phyloP scores from a whole-genome alignment of 2,888 invertebrate species.

The Rhodophaea formosa region DNA sequence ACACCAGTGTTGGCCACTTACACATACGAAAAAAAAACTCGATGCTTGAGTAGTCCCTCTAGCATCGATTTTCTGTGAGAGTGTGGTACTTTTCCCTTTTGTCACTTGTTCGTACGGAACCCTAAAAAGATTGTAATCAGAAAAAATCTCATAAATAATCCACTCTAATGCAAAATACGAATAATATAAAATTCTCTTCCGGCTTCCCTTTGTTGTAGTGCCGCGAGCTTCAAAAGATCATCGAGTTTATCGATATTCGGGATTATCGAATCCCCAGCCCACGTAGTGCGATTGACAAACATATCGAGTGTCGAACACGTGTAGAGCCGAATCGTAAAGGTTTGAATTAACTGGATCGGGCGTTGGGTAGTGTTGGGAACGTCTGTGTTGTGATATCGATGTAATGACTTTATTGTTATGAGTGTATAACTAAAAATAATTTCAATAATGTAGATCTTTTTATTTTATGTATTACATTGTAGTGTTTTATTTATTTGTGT shows the following conservation, averaged over 20 bases:
- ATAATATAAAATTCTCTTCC: neutral
- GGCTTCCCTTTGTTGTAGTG: neutral
- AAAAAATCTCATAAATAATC: too few species aligned
- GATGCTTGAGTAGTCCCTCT: too few species aligned
- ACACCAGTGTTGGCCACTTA: too few species aligned
- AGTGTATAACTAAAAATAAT: too few species aligned
- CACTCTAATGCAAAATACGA: neutral
- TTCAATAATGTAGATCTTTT: too few species aligned
- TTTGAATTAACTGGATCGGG: slow-evolving; percentile 49
- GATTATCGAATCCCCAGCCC: slow-evolving; percentile 1
- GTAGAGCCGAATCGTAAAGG: slow-evolving; percentile 42
- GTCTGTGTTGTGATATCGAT: slow-evolving; percentile 31
- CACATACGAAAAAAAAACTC: too few species aligned
- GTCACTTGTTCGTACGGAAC: too few species aligned
- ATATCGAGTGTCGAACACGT: slow-evolving; percentile 32
- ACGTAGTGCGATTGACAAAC: slow-evolving; percentile 13
- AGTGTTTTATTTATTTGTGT: too few species aligned
- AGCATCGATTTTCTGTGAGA: too few species aligned
- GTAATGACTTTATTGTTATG: slow-evolving; percentile 8
- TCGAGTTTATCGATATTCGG: slow-evolving; percentile 3
- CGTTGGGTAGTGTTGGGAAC: slow-evolving; percentile 37
- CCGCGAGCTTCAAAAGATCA: slow-evolving; percentile 4
- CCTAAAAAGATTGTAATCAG: too few species aligned
- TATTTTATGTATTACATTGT: too few species aligned
- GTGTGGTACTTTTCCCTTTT: too few species aligned